These are phyloP conservation scores for Muntiacus reevesi DNA, from an alignment of 2,113 vertebrate genomes.

Conservation along the genomic window DNA sequence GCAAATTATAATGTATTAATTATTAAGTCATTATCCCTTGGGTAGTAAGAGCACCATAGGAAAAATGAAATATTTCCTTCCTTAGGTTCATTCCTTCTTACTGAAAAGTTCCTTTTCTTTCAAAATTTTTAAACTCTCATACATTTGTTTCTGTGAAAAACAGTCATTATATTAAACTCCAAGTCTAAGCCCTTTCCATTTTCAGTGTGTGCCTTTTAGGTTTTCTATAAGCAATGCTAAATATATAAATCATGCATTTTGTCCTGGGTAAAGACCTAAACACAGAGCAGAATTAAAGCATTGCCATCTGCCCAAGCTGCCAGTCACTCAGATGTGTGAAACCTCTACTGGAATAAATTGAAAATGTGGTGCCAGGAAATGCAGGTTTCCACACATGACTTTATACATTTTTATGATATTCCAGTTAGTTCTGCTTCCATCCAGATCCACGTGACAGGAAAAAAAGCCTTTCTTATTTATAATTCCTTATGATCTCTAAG, in stretches of 20 bases:
- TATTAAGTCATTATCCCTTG: background rate
- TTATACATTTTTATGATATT: background rate
- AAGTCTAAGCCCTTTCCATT: background rate
- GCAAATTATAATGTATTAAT: background rate
- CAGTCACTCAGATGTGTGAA: background rate
- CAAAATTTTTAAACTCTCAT: background rate
- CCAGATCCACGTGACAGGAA: background rate
- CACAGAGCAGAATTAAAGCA: background rate
- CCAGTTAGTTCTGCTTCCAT: background rate
- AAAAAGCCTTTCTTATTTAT: slow-evolving; percentile 13
- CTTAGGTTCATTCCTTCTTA: background rate
- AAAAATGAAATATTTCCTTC: background rate
- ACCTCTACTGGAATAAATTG: background rate
- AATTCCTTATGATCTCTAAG: background rate
- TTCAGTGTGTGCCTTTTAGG: background rate
- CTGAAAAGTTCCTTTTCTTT: slow-evolving; percentile 1
- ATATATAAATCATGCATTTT: background rate
- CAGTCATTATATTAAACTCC: background rate
- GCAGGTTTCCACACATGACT: background rate
- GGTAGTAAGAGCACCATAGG: background rate
- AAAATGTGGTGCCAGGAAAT: background rate
- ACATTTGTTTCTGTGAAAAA: slow-evolving; percentile 24
- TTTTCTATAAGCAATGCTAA: slow-evolving; percentile 6
- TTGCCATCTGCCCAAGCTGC: background rate
- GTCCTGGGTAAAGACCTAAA: background rate